Evolutionary conservation across 2,113 vertebrate genomes (phyloP), one percentile per base, ranked within the genome.

Genomic region (Neodontobutis hainanensis): DNA sequence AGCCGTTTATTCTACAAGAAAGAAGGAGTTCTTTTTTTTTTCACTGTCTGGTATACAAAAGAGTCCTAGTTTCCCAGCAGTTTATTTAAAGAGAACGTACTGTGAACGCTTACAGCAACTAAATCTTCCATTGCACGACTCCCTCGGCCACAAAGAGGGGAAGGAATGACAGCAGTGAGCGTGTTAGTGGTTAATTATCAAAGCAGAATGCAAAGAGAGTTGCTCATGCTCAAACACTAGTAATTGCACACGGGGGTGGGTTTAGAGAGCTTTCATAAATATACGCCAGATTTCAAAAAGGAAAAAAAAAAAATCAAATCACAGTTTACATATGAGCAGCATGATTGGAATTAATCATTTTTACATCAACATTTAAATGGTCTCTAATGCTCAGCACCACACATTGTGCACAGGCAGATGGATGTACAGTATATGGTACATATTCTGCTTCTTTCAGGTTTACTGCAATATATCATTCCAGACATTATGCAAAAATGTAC

Each of bases 101-200:
- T 52, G 63, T 65, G 46, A 38, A 70, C 75, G 80, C 78, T 67
- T 16, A 59, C 27, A 46, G 73, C 51, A 68, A 55, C 64, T 64
- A 55, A 27, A 83, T 70, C 75, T 72, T 58, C 49, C 68, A 19
- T 3, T 8, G 36, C 48, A 63, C 61, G 47, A 46, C 49, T 70
- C 45, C 45, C 40, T n/a, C 12, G 11, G 47, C 66, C 42, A 8
- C 47, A 10, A 1, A 0, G 40, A 61, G 40, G 11, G 44, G 38
- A 53, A 61, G 70, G 45, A 61, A 61, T 68, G 76, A 59, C 47
- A 46, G 38, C 12, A 56, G 40, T 35, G 47, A 34, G 8, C n/a
- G 47, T 40, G 53, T 50, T 10, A 68, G 56, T 46, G 61, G 72
- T 81, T 83, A 81, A 89, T 91, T 88, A 85, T 77, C 70, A 79